A percentile compares a stretch with the other conserved stretches of the same genome.
phyloP scores from a whole-genome alignment of 2,113 vertebrate species.

The Psophia crepitans region DNA sequence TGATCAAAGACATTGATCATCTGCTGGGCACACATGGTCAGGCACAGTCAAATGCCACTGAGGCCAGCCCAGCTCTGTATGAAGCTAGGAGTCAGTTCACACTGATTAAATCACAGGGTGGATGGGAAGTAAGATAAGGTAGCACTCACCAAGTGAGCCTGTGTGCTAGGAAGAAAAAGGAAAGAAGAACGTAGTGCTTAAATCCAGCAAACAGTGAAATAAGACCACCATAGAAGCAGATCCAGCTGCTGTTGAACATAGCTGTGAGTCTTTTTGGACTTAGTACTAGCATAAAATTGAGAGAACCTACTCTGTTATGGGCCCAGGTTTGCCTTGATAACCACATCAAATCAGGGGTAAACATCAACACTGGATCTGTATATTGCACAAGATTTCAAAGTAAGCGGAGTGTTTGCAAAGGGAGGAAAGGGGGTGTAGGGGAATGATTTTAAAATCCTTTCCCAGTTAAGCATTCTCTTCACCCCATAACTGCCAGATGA shows the following conservation, averaged over 20 bases:
- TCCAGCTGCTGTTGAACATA: not conserved
- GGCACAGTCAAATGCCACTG: not conserved
- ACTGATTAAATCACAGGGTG: not conserved
- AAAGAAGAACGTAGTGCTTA: not conserved
- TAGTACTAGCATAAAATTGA: not conserved
- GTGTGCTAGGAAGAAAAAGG: not conserved
- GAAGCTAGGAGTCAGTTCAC: not conserved
- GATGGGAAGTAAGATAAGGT: not conserved
- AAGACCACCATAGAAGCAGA: not conserved
- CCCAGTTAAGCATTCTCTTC: not conserved
- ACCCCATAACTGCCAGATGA: not conserved
- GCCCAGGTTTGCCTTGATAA: not conserved
- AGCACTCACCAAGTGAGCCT: not conserved
- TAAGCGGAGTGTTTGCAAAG: not conserved
- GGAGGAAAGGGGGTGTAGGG: not conserved
- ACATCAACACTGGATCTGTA: not conserved
- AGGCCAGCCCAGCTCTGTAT: not conserved
- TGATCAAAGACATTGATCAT: not conserved
- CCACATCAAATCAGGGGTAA: not conserved
- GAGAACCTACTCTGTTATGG: not conserved
- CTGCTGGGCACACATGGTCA: fast-evolving
- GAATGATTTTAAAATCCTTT: not conserved
- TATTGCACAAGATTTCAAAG: not conserved
- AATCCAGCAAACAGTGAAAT: not conserved
- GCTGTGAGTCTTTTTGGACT: not conserved